Percentiles rank a stretch among this genome's conserved stretches.
Conservation (phyloP, 2,888 invertebrate species). For the Cheilosia scutellata region DNA sequence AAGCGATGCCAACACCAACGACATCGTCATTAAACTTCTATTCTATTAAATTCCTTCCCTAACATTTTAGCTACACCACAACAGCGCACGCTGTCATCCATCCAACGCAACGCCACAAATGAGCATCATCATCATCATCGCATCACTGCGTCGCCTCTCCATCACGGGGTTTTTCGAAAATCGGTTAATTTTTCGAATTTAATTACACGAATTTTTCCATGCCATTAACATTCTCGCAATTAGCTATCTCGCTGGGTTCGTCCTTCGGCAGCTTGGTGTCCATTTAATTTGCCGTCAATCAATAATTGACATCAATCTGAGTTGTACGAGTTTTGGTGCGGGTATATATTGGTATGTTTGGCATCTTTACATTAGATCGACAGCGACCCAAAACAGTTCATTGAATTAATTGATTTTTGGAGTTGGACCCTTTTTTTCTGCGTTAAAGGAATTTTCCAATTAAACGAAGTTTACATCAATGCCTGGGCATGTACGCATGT, state of each 20-base stretch:
- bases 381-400: not conserved
- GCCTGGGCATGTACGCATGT: slow-evolving; percentile 13
- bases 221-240: slow-evolving; percentile 56
- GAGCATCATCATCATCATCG: not conserved
- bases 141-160: not conserved
- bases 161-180: slow-evolving; percentile 6
- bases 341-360: not conserved
- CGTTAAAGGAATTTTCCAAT: slow-evolving; percentile 48
- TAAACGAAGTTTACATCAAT: slow-evolving; percentile 34
- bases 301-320: slow-evolving; percentile 53
- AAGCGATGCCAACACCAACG: not conserved
- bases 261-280: slow-evolving; percentile 16
- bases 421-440: slow-evolving; percentile 7
- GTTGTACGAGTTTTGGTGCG: not conserved
- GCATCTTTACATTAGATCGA: slow-evolving; percentile 2
- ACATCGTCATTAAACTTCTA: slow-evolving; percentile 24
- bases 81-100: too few relatives aligned
- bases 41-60: slow-evolving; percentile 3
- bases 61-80: too few relatives aligned
- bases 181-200: slow-evolving; percentile 53
- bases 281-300: slow-evolving; percentile 64
- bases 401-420: slow-evolving; percentile 38
- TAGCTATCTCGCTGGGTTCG: not conserved
- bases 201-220: slow-evolving; percentile 63
- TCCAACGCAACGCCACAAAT: too few relatives aligned